Base-by-base conservation (phyloP, 2,888 invertebrate species). In the Apamea epomidion region DNA sequence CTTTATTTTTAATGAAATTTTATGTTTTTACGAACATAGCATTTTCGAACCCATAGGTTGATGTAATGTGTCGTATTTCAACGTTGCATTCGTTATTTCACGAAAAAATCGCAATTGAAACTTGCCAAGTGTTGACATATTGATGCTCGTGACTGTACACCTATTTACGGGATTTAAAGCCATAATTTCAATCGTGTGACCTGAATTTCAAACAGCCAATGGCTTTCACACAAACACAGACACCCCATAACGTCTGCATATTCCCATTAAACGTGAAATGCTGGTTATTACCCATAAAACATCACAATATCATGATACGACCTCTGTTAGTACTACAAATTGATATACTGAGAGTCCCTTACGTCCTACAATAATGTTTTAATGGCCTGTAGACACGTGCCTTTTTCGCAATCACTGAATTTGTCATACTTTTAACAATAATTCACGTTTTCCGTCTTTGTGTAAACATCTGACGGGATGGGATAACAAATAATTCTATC, bases 261-360 rank as follows among this genome's bases (percentile, higher is more conserved):
- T 78, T 74, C 68, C 48, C 76, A 74, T 76, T 65, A 75, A 78
- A 74, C 42, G 74, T 54, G 74, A 74, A 78, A 77, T 80, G 45
- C 7, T 37, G 18, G 80, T 76, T 74, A 83, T 83, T 80, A 71
- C 74, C 72, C 67, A 82, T 87, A 78, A 87, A 88, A 76, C 60
- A 32, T 65, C 74, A 78, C 51, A 80, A 69, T 60, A 67, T 54
- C 42, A 64, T 58, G 60, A 62, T 42, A 78, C 74, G 74, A 54
- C 76, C 88, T 58, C 71, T 51, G 54, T 67, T 42, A 76, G 69
- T 73, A 32, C 73, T 78, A 25, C 37, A 68, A 72, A 76, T 90
- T 80, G 72, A 88, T 90, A 82, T 14, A 29, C 90, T 62, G 21
- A 78, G 68, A 74, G 69, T 75, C 14, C 68, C 54, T 73, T 29